phyloP scores from a whole-genome alignment of 2,113 vertebrate genomes.

The Motacilla alba region DNA sequence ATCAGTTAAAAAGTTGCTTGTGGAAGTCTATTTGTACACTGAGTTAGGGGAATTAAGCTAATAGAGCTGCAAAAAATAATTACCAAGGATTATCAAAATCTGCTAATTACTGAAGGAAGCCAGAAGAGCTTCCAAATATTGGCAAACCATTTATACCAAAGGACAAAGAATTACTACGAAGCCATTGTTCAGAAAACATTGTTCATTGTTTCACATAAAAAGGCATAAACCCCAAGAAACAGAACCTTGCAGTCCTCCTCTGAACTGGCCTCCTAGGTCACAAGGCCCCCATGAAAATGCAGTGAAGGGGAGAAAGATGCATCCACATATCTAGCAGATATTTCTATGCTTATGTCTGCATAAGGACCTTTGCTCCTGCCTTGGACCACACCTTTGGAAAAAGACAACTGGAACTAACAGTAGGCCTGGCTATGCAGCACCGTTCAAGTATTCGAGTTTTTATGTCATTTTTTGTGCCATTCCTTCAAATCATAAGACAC shows the following conservation, averaged over 20 bases:
- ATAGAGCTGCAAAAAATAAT: neutral
- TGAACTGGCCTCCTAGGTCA: neutral
- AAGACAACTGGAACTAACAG: neutral
- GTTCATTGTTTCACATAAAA: neutral
- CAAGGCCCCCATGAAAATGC: neutral
- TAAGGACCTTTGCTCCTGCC: neutral
- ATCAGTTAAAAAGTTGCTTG: neutral
- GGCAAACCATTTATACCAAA: neutral
- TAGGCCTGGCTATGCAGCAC: neutral
- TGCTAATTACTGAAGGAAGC: neutral
- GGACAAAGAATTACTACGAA: neutral
- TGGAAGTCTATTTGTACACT: neutral
- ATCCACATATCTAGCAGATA: neutral
- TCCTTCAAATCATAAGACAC: neutral
- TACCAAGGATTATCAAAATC: neutral
- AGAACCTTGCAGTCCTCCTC: neutral
- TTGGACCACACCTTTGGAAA: neutral
- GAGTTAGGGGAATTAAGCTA: neutral
- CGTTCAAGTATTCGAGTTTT: neutral
- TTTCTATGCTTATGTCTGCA: neutral
- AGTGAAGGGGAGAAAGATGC: neutral
- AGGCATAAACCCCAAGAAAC: neutral
- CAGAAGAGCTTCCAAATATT: neutral
- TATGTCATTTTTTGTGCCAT: neutral
- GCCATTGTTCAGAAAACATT: neutral